phyloP scores from a whole-genome alignment of 2,113 vertebrate species.

The Vidua chalybeata region DNA sequence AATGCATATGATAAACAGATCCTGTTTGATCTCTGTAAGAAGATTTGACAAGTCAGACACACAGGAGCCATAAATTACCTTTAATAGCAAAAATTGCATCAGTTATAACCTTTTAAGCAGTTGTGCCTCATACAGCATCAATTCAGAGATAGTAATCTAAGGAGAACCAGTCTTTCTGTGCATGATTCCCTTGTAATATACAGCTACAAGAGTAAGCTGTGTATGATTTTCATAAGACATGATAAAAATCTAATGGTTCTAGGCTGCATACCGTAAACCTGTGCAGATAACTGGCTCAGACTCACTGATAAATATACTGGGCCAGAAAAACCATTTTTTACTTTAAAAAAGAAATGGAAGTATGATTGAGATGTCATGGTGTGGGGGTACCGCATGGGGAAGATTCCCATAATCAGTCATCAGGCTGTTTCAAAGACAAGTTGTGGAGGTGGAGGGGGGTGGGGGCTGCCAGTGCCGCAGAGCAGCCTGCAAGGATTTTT shows the following conservation, averaged over 20 bases:
- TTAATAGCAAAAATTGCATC: slow-evolving; percentile 67
- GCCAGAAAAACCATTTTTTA: slow-evolving; percentile 34
- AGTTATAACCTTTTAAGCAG: slow-evolving; percentile 65
- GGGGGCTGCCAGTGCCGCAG: not conserved
- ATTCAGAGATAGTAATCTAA: slow-evolving; percentile 57
- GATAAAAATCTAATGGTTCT: slow-evolving; percentile 65
- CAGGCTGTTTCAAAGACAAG: slow-evolving; percentile 10
- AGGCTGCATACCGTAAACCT: slow-evolving; percentile 31
- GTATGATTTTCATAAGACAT: slow-evolving; percentile 39
- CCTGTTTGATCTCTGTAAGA: slow-evolving; percentile 64
- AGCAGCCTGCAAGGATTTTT: not conserved
- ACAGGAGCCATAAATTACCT: slow-evolving; percentile 65
- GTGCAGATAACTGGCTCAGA: slow-evolving; percentile 40
- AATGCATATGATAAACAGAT: slow-evolving; percentile 49
- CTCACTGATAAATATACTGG: slow-evolving; percentile 38
- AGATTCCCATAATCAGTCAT: slow-evolving; percentile 56
- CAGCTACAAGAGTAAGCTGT: slow-evolving; percentile 38
- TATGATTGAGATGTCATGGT: slow-evolving; percentile 55
- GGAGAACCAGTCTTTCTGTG: slow-evolving; percentile 33
- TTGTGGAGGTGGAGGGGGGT: not conserved
- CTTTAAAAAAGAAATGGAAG: slow-evolving; percentile 4
- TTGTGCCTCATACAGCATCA: slow-evolving; percentile 50
- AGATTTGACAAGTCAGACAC: slow-evolving; percentile 62
- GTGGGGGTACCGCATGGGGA: not conserved
- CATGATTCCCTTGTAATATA: slow-evolving; percentile 16